Evolutionary conservation across 2,888 invertebrate species (phyloP).

Genomic region (Germaria angustata): DNA sequence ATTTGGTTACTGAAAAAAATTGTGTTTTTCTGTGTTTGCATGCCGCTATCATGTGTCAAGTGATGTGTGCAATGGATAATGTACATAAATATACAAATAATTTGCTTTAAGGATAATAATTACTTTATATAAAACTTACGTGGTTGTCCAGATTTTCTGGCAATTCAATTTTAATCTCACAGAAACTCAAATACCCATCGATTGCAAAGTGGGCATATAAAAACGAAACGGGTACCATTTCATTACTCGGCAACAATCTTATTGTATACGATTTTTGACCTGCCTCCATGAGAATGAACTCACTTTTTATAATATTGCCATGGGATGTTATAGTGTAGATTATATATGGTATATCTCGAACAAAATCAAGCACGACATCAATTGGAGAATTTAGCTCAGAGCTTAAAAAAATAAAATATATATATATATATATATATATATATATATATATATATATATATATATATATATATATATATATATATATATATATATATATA

Average conservation of each 20-base stretch:
- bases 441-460: no score
- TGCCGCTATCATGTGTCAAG: no score
- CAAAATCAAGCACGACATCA: slow-evolving; percentile 20
- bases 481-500: no score
- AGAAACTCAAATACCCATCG: background rate
- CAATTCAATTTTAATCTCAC: background rate
- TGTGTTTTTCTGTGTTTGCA: no score
- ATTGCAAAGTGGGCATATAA: slow-evolving; percentile 30
- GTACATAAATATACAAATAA: no score
- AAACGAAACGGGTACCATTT: slow-evolving; percentile 32
- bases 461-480: no score
- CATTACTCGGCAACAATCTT: slow-evolving; percentile 8
- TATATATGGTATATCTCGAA: slow-evolving; percentile 34
- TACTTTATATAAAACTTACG: background rate
- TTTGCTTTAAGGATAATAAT: no score
- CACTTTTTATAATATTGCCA: slow-evolving; percentile 22
- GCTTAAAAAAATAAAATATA: background rate
- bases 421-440: no score
- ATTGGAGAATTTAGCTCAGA: background rate
- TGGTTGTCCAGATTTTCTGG: background rate
- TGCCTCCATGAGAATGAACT: background rate
- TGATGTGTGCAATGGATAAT: no score
- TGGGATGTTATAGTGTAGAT: slow-evolving; percentile 26
- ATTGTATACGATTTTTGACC: slow-evolving; percentile 27
- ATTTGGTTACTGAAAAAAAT: no score